Evolutionary conservation across 2,797 vertebrate genomes (phyloP).

Genomic region (Hydrophis major): DNA sequence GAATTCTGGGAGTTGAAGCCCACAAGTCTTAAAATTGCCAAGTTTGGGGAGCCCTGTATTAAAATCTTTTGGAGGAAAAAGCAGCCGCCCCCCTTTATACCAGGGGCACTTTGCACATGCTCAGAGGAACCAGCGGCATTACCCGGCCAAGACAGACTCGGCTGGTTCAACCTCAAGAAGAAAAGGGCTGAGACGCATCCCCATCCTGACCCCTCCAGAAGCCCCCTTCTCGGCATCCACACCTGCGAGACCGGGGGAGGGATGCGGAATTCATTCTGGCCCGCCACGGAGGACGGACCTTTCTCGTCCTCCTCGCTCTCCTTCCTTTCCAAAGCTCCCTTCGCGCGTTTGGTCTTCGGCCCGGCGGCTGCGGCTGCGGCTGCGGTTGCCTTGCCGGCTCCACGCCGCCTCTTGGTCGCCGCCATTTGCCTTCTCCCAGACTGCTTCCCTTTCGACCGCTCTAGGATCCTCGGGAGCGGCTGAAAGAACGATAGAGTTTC

Average conservation of each 20-base stretch:
- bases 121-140: neutral
- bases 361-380: neutral
- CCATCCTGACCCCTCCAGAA: neutral
- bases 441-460: neutral
- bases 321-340: neutral
- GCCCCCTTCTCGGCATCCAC: neutral
- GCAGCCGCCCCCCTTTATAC: neutral
- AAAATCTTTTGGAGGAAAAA: neutral
- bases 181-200: neutral
- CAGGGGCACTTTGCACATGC: neutral
- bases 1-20: too few relatives aligned
- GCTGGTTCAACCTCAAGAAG: neutral
- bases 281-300: neutral
- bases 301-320: neutral
- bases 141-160: neutral
- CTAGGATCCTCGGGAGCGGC: neutral
- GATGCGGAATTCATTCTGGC: conserved; percentile 68
- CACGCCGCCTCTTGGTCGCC: conserved; percentile 43
- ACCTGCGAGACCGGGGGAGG: conserved; percentile 86
- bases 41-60: too few relatives aligned
- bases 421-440: conserved; percentile 70
- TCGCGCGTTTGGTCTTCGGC: conserved; percentile 30
- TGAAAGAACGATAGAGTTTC: neutral
- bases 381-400: neutral
- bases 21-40: too few relatives aligned